Conservation (phyloP, 2,797 vertebrate species). For the Peromyscus attwateri region DNA sequence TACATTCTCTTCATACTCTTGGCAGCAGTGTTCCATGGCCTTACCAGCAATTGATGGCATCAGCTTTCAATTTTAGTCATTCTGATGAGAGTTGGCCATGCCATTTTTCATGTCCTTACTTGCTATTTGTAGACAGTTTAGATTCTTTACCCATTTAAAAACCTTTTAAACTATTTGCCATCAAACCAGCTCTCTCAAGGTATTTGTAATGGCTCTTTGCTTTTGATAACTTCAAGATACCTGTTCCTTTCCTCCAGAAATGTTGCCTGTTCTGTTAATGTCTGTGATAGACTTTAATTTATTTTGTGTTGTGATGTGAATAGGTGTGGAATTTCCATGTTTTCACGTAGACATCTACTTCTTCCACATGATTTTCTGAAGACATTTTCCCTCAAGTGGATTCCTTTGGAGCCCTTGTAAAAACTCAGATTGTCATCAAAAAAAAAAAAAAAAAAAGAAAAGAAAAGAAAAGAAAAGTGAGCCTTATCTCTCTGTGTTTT, state of each 20-base stretch:
- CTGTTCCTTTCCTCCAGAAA: slow-evolving; percentile 10
- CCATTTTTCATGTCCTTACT: not conserved
- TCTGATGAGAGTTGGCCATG: not conserved
- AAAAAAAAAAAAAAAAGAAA: too few species aligned
- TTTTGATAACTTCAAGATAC: not conserved
- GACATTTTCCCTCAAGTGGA: not conserved
- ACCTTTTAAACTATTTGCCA: not conserved
- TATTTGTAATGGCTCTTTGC: not conserved
- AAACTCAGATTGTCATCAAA: not conserved
- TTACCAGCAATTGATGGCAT: not conserved
- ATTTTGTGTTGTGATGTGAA: not conserved
- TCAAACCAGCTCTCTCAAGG: not conserved
- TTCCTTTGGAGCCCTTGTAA: not conserved
- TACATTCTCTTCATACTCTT: not conserved
- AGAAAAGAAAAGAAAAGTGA: too few species aligned
- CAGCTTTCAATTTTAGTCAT: not conserved
- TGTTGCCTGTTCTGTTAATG: not conserved
- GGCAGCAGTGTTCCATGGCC: not conserved
- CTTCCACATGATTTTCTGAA: not conserved
- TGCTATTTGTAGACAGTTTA: not conserved
- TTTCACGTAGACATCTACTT: not conserved
- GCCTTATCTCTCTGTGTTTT: not conserved
- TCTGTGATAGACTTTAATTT: not conserved
- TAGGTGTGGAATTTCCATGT: not conserved
- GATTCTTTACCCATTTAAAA: not conserved